phyloP scores from a whole-genome alignment of 2,888 invertebrate species.

The Cantharis lateralis region DNA sequence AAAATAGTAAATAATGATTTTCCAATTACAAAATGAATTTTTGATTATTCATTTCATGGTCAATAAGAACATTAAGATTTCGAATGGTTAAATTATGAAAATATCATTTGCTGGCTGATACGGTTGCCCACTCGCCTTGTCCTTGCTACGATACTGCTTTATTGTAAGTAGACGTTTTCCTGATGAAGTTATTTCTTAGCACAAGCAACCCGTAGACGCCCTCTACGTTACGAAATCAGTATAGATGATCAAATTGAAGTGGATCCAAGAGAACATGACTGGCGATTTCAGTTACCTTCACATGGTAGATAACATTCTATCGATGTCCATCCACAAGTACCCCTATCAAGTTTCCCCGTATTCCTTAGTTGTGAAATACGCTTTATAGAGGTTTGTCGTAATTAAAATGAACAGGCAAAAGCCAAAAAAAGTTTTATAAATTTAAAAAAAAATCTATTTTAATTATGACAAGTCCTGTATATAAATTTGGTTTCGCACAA shows the following conservation, averaged over 20 bases:
- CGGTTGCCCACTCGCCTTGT: neutral
- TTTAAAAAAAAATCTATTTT: neutral
- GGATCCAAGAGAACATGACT: conserved; percentile 61
- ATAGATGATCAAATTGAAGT: conserved; percentile 61
- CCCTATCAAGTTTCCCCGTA: conserved; percentile 2
- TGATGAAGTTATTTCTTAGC: conserved; percentile 46
- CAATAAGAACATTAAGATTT: no score
- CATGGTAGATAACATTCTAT: conserved; percentile 52
- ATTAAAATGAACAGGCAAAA: no score
- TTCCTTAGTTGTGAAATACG: conserved; percentile 12
- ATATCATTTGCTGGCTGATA: no score
- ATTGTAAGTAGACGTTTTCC: conserved; percentile 7
- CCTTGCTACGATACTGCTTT: neutral
- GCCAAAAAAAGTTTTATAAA: no score
- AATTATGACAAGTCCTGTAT: neutral
- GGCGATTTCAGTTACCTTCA: conserved; percentile 59
- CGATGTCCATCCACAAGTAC: conserved; percentile 29
- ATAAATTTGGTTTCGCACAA: conserved; percentile 24
- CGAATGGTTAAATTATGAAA: no score
- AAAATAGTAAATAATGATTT: no score
- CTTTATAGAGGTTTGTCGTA: conserved; percentile 6
- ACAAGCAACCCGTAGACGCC: conserved; percentile 52
- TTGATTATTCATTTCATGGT: no score
- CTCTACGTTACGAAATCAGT: conserved; percentile 59
- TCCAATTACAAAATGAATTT: no score